A percentile compares a stretch with the other conserved stretches of the same genome.
Evolutionary conservation across 1,140 invertebrate species (phyloP).

Genomic region (Habropoda laboriosa): DNA sequence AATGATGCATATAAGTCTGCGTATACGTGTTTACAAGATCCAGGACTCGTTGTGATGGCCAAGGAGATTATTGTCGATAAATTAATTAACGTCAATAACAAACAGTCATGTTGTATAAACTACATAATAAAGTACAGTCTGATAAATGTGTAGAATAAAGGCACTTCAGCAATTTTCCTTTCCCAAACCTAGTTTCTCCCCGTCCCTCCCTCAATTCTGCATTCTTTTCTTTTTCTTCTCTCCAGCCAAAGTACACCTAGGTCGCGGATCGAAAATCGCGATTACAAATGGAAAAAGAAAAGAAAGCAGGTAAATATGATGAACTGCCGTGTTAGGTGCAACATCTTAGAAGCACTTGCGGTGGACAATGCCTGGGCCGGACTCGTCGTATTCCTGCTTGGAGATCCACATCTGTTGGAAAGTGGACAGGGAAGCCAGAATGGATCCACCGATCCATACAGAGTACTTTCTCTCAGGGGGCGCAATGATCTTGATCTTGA

Average conservation of each 20-base stretch:
- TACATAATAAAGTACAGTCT: constrained; percentile 76
- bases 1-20: constrained; percentile 12
- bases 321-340: constrained; percentile 1
- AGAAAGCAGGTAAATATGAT: constrained; percentile 46
- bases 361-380: constrained; percentile 95
- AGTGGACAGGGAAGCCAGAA: constrained; percentile 91
- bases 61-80: constrained; percentile 68
- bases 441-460: constrained; percentile 95
- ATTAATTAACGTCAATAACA: constrained; percentile 74
- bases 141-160: constrained; percentile 80
- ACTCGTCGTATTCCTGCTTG: constrained; percentile 96
- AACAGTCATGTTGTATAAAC: constrained; percentile 75
- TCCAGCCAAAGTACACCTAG: background rate
- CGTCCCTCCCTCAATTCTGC: background rate
- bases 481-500: constrained; percentile 98
- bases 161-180: constrained; percentile 73
- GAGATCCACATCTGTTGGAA: constrained; percentile 95
- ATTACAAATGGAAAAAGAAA: constrained; percentile 41
- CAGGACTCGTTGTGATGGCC: constrained; percentile 40
- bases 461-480: constrained; percentile 96
- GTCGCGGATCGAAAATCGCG: background rate
- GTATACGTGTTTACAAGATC: constrained; percentile 30
- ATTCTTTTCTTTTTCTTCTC: constrained; percentile 25
- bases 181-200: constrained; percentile 18
- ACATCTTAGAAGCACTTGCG: constrained; percentile 95